Percentiles rank a stretch among this genome's conserved stretches.
These are phyloP conservation scores for Spilogale gracilis DNA, from an alignment of 2,113 vertebrate genomes.

Conservation along the genomic window DNA sequence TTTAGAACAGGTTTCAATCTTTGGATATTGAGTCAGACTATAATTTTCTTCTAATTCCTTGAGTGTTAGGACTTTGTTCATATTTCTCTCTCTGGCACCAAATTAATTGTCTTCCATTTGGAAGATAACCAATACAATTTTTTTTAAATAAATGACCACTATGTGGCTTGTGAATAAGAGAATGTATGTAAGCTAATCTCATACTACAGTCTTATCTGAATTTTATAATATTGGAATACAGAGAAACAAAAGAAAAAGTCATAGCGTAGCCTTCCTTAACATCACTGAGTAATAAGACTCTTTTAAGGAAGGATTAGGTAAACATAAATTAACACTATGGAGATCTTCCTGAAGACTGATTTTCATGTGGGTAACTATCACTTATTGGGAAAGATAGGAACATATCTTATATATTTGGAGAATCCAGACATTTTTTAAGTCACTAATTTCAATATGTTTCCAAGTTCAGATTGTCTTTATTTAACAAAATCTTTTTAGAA, in stretches of 20 bases:
- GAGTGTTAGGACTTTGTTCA: not conserved
- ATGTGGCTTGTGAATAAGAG: not conserved
- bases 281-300: not conserved
- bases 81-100: not conserved
- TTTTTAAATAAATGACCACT: not conserved
- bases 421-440: not conserved
- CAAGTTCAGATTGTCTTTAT: not conserved
- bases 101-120: not conserved
- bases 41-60: not conserved
- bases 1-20: not conserved
- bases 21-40: not conserved
- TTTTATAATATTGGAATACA: not conserved
- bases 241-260: not conserved
- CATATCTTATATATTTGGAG: not conserved
- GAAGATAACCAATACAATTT: not conserved
- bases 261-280: not conserved
- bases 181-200: not conserved
- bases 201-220: not conserved
- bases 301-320: not conserved
- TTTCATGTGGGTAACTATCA: not conserved
- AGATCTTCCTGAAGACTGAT: not conserved
- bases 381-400: not conserved
- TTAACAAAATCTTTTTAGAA: not conserved
- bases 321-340: not conserved
- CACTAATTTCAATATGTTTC: not conserved